Conservation (phyloP, 2,113 vertebrate species). For the Calypte anna region DNA sequence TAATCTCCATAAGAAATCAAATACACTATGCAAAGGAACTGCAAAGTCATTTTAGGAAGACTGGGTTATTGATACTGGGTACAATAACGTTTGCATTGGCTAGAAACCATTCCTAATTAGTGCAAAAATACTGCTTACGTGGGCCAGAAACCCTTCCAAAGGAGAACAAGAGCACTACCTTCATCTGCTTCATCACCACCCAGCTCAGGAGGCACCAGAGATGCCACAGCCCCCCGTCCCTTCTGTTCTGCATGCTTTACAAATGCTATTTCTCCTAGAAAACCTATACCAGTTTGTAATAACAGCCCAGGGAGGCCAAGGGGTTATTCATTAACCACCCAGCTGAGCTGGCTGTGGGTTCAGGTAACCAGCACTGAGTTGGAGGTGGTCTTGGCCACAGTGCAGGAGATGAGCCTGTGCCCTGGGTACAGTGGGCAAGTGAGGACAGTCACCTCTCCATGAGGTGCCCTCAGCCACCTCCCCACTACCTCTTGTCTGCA, state of each 20-base stretch:
- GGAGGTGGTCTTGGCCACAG: too few species aligned
- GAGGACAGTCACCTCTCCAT: too few species aligned
- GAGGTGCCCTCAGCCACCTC: too few species aligned
- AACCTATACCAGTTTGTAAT: not conserved
- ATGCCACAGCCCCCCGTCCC: not conserved
- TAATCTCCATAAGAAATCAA: not conserved
- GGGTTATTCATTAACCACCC: not conserved
- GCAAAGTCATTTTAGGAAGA: not conserved
- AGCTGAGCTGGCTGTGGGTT: not conserved
- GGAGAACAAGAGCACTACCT: rapidly evolving
- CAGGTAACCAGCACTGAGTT: not conserved
- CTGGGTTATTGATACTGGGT: not conserved
- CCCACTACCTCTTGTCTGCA: too few species aligned
- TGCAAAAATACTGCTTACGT: not conserved
- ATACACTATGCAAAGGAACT: not conserved
- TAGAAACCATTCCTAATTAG: conserved; percentile 15
- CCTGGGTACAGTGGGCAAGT: too few species aligned
- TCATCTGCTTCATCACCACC: not conserved
- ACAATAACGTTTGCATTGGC: not conserved
- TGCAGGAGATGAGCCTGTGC: too few species aligned
- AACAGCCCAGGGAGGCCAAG: not conserved
- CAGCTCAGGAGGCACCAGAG: not conserved
- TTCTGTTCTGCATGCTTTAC: not conserved
- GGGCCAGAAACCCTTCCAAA: not conserved
- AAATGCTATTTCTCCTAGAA: not conserved